Conservation (phyloP, 2,888 invertebrate species). For the Temnothorax rugatulus region DNA sequence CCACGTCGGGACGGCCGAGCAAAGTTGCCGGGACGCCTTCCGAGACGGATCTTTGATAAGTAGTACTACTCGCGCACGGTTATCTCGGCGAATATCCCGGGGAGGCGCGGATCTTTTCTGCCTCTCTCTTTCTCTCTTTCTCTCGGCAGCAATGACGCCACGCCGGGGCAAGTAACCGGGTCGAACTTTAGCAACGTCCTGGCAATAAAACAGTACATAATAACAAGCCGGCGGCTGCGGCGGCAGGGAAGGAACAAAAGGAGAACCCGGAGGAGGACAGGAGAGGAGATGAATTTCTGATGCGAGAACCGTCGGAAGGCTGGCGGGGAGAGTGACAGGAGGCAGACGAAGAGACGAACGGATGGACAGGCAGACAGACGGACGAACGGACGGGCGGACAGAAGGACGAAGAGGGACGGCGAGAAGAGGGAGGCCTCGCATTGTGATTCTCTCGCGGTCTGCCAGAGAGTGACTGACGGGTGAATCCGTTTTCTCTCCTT, state of each 20-base stretch:
- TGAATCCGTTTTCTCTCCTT: conserved; percentile 83
- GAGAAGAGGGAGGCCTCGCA: conserved; percentile 78
- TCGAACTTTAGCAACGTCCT: conserved; percentile 61
- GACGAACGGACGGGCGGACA: conserved; percentile 81
- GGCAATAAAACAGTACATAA: conserved; percentile 75
- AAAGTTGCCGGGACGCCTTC: conserved; percentile 51
- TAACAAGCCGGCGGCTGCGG: conserved; percentile 72
- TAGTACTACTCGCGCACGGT: conserved; percentile 47
- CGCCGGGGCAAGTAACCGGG: conserved; percentile 59
- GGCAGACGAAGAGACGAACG: conserved; percentile 84
- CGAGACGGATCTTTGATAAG: conserved; percentile 61
- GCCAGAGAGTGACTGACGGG: conserved; percentile 85
- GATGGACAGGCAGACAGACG: conserved; percentile 81
- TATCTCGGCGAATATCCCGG: conserved; percentile 35
- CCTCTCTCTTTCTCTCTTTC: neutral
- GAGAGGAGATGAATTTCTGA: conserved; percentile 77
- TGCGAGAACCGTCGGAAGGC: conserved; percentile 80
- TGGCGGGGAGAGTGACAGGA: conserved; percentile 82
- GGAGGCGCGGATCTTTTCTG: conserved; percentile 28
- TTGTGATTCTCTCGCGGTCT: conserved; percentile 84
- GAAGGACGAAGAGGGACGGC: conserved; percentile 72
- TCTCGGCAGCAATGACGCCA: conserved; percentile 15
- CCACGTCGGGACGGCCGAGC: conserved; percentile 36
- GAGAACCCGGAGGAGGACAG: conserved; percentile 75
- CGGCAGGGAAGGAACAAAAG: conserved; percentile 75